phyloP scores from a whole-genome alignment of 2,797 vertebrate species.

The Hemitrygon akajei region DNA sequence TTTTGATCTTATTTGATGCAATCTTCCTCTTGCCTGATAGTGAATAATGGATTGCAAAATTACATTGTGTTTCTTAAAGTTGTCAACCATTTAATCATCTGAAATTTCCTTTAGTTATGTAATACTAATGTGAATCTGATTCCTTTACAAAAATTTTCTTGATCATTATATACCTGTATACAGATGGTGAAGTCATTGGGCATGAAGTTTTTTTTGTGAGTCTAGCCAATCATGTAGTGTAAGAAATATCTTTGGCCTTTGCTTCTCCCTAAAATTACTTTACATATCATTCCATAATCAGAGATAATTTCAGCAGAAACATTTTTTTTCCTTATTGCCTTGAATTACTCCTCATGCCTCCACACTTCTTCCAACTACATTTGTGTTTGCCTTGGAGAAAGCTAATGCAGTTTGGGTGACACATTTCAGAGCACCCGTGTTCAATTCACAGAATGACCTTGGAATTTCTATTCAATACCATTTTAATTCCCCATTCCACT shows the following conservation, averaged over 20 bases:
- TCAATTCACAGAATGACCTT: too few species aligned
- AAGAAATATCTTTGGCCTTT: background rate
- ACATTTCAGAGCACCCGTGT: too few species aligned
- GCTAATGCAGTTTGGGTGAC: too few species aligned
- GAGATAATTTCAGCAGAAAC: background rate
- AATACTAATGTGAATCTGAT: background rate
- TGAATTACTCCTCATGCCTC: background rate
- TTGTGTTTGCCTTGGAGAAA: too few species aligned
- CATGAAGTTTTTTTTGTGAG: background rate
- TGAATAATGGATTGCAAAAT: background rate
- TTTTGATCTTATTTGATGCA: background rate
- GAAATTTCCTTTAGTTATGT: background rate
- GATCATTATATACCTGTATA: background rate
- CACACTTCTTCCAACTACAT: too few species aligned
- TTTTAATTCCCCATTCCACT: too few species aligned
- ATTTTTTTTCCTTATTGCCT: background rate
- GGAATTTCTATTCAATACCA: too few species aligned
- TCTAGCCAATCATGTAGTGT: background rate
- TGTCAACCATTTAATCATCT: background rate
- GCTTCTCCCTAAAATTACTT: background rate
- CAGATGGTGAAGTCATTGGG: background rate
- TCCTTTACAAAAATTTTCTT: background rate
- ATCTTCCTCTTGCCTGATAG: background rate
- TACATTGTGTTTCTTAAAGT: background rate
- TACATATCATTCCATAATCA: background rate